phyloP scores from a whole-genome alignment of 2,797 vertebrate genomes.

The Buphagus erythrorhynchus region DNA sequence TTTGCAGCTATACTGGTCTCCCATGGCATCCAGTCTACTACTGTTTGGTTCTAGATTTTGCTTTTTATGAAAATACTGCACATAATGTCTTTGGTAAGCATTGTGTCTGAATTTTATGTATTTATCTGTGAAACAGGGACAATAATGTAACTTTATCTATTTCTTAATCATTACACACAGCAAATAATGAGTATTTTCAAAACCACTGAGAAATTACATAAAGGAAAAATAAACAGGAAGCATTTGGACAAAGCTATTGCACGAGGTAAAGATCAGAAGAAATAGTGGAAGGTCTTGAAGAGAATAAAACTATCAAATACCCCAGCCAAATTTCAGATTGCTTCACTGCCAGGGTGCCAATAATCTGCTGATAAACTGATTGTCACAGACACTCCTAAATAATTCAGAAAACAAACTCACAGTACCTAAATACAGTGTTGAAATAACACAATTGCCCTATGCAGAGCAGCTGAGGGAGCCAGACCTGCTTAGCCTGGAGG shows the following conservation, averaged over 20 bases:
- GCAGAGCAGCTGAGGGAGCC: not conserved
- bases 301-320: not conserved
- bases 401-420: not conserved
- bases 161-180: not conserved
- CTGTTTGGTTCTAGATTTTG: not conserved
- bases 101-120: not conserved
- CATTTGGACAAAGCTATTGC: not conserved
- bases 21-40: not conserved
- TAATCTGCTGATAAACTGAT: not conserved
- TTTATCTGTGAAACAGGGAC: not conserved
- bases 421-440: not conserved
- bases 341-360: not conserved
- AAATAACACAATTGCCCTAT: not conserved
- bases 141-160: not conserved
- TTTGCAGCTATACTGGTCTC: not conserved
- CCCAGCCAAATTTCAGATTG: not conserved
- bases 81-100: not conserved
- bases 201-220: not conserved
- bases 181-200: not conserved
- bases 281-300: not conserved
- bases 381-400: not conserved
- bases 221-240: not conserved
- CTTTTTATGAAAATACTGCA: not conserved
- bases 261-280: not conserved
- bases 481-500: not conserved